Evolutionary conservation across 2,888 invertebrate genomes (phyloP).

Genomic region (Beris chalybata): DNA sequence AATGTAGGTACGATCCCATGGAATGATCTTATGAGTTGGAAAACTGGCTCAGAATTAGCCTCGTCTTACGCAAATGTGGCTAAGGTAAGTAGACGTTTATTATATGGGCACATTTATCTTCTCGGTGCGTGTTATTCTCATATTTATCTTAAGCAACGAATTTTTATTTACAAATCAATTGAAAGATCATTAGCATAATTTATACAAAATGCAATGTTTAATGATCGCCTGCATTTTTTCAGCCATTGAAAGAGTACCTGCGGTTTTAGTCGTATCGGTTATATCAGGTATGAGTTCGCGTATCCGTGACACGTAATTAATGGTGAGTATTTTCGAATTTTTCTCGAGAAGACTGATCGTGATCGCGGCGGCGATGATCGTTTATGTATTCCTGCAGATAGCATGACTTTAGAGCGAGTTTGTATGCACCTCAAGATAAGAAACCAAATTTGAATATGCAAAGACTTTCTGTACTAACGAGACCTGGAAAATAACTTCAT

Average conservation of each 20-base stretch:
- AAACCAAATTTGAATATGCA: slow-evolving; percentile 23
- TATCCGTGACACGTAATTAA: slow-evolving; percentile 27
- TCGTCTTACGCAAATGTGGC: slow-evolving; percentile 15
- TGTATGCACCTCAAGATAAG: slow-evolving; percentile 28
- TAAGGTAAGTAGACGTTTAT: slow-evolving; percentile 17
- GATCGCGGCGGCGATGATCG: slow-evolving; percentile 25
- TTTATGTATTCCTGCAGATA: slow-evolving; percentile 18
- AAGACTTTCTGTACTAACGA: slow-evolving; percentile 12
- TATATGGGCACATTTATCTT: slow-evolving; percentile 26
- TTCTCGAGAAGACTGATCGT: slow-evolving; percentile 17
- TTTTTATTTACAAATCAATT: slow-evolving; percentile 58
- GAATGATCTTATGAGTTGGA: slow-evolving; percentile 14
- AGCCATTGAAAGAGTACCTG: slow-evolving; percentile 17
- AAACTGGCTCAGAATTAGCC: background rate
- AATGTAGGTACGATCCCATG: slow-evolving; percentile 24
- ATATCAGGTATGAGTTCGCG: slow-evolving; percentile 7
- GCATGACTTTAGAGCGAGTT: slow-evolving; percentile 27
- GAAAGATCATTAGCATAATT: slow-evolving; percentile 58
- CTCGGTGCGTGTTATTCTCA: slow-evolving; percentile 48
- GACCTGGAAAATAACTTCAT: background rate
- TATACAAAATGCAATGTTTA: slow-evolving; percentile 57
- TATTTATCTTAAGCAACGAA: slow-evolving; percentile 56
- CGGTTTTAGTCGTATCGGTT: slow-evolving; percentile 3
- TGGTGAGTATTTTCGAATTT: slow-evolving; percentile 19
- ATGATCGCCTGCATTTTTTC: slow-evolving; percentile 49